phyloP scores from a whole-genome alignment of 2,113 vertebrate species.

The Sebastes schlegelii region DNA sequence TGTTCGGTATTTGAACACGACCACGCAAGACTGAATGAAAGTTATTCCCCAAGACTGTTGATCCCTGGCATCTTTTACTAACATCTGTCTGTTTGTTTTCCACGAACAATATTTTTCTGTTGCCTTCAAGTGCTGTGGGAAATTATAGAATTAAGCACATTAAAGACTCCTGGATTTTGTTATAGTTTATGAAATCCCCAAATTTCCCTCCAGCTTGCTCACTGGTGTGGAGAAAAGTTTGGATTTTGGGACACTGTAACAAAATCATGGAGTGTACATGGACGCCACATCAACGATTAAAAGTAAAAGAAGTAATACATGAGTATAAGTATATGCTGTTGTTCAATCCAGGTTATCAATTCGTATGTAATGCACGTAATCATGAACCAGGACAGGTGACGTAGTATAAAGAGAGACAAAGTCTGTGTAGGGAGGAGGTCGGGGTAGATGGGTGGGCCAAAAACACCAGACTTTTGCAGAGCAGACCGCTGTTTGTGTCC shows the following conservation, averaged over 20 bases:
- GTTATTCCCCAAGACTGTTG: constrained; percentile 4
- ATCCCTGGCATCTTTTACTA: constrained; percentile 28
- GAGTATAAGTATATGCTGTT: too few relatives aligned
- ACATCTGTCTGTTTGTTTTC: constrained; percentile 12
- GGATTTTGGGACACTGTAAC: background rate
- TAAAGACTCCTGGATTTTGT: background rate
- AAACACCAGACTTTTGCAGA: too few relatives aligned
- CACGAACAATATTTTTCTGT: background rate
- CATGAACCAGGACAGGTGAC: too few relatives aligned
- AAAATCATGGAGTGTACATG: background rate
- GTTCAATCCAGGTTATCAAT: too few relatives aligned
- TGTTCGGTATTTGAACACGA: constrained; percentile 32
- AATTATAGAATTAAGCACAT: background rate
- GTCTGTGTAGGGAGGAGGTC: too few relatives aligned
- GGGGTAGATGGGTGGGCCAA: too few relatives aligned
- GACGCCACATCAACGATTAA: background rate
- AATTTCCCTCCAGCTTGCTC: background rate
- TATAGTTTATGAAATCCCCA: background rate
- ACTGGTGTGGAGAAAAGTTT: background rate
- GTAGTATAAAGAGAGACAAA: too few relatives aligned
- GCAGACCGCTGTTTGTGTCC: too few relatives aligned
- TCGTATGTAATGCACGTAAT: too few relatives aligned
- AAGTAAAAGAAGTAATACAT: background rate
- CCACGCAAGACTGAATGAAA: constrained; percentile 12
- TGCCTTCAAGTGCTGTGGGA: constrained; percentile 19